Evolutionary conservation across 2,888 invertebrate genomes (phyloP), one percentile per base, ranked within the genome.

Genomic region (Tryphoninae sp.): DNA sequence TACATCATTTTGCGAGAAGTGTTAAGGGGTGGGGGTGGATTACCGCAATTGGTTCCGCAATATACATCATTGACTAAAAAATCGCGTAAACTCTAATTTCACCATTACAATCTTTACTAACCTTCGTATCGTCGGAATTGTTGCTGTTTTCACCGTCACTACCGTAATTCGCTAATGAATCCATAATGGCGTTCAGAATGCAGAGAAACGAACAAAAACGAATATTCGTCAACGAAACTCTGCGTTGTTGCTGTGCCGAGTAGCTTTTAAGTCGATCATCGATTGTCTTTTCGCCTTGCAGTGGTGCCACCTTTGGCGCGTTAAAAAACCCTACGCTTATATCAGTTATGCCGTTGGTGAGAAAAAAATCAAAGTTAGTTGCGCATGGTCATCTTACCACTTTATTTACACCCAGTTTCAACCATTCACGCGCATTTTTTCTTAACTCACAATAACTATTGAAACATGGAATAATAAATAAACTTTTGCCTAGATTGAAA

Each of bases 91-190:
- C 19, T 11, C 1, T 42, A 75, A 58, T 16, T 11, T 8, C 33
- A 16, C 13, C 22, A 42, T 53, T 51, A 7, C 7, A 55, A 55
- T 55, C 49, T 8, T 22, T 0, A 23, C 85, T 88, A 80, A 92
- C 91, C 89, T 90, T 91, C 22, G 84, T 42, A 62, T 91, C 90
- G 78, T 89, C 88, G 22, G 91, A 92, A 88, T 91, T 89, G 74
- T 90, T 89, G 85, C 92, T 92, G 83, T 94, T 94, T 83, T 96
- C 96, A 87, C 96, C 96, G 88, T 96, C 96, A 91, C 96, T 96
- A 84, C 95, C 95, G 90, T 96, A 96, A 89, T 95, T 95, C 82
- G 95, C 94, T 81, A 96, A 92, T 64, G 95, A 95, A 92, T 96
- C 96, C 96, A 96, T 96, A 82, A 88, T 87, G 87, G 86, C 85